A percentile compares a stretch with the other conserved stretches of the same genome.
Conservation (phyloP, 2,888 invertebrate species). For the Nomada lathburiana region DNA sequence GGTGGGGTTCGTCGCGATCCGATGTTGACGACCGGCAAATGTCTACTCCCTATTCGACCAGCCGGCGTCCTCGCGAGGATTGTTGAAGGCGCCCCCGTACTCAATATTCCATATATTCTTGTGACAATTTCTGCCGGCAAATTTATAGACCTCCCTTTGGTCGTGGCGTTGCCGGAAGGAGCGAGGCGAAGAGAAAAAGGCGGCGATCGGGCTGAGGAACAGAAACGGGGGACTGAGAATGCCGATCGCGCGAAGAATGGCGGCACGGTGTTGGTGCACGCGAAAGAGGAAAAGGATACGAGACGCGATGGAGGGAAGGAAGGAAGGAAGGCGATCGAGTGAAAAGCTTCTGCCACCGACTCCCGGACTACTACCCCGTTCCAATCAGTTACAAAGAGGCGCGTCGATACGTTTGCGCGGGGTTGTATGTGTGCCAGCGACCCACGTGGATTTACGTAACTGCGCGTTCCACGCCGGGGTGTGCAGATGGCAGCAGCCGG, state of each 20-base stretch:
- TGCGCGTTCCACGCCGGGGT: constrained; percentile 16
- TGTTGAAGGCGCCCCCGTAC: constrained; percentile 61
- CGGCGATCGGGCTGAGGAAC: constrained; percentile 18
- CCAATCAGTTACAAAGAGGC: constrained; percentile 68
- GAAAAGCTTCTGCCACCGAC: constrained; percentile 65
- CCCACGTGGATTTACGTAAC: constrained; percentile 41
- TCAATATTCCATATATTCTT: constrained; percentile 78
- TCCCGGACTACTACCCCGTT: constrained; percentile 55
- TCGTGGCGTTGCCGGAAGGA: constrained; percentile 29
- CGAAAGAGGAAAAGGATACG: constrained; percentile 39
- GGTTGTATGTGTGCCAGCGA: constrained; percentile 16
- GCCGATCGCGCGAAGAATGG: constrained; percentile 64
- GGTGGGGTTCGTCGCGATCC: constrained; percentile 13
- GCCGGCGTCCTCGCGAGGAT: constrained; percentile 20
- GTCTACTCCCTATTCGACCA: constrained; percentile 23
- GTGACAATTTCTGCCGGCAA: constrained; percentile 77
- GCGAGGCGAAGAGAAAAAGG: constrained; percentile 34
- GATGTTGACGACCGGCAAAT: constrained; percentile 27
- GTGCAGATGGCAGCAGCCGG: constrained; percentile 46
- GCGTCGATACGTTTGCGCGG: constrained; percentile 62
- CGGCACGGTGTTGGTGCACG: constrained; percentile 50
- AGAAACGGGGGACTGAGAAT: constrained; percentile 44
- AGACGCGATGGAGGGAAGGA: constrained; percentile 22
- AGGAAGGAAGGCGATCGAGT: constrained; percentile 57
- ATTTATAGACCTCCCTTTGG: constrained; percentile 78